These are phyloP conservation scores for Columbina picui DNA, from an alignment of 2,113 vertebrate species.

Conservation along the genomic window DNA sequence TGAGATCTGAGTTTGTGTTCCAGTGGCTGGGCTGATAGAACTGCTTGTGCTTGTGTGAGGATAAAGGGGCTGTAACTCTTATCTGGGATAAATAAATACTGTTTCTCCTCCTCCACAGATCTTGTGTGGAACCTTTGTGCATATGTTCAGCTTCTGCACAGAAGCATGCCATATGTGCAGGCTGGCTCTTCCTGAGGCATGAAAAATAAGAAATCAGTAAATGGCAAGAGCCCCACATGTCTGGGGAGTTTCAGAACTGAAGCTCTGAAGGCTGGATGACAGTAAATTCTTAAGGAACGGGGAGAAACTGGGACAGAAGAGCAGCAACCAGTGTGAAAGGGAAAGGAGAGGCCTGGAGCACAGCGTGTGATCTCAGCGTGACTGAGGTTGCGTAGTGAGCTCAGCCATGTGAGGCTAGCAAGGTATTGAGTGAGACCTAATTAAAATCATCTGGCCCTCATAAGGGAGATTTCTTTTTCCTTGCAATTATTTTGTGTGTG, in stretches of 20 bases:
- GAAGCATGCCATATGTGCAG: neutral
- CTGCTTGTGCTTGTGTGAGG: neutral
- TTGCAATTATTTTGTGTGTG: conserved; percentile 11
- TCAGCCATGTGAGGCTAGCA: neutral
- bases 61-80: neutral
- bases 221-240: neutral
- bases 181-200: neutral
- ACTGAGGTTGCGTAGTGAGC: neutral
- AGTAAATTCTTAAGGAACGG: neutral
- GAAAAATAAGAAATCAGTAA: neutral
- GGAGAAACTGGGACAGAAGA: neutral
- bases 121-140: neutral
- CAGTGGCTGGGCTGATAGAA: neutral
- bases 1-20: neutral
- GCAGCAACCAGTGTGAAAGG: neutral
- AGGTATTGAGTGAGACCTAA: conserved; percentile 34
- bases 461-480: neutral
- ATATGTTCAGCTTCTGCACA: neutral
- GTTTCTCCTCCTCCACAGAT: neutral
- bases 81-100: neutral
- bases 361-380: neutral
- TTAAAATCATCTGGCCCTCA: conserved; percentile 54
- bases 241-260: neutral
- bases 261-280: neutral
- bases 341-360: neutral